Base-by-base conservation (phyloP, 1,140 invertebrate genomes). In the Radopholus similis region DNA sequence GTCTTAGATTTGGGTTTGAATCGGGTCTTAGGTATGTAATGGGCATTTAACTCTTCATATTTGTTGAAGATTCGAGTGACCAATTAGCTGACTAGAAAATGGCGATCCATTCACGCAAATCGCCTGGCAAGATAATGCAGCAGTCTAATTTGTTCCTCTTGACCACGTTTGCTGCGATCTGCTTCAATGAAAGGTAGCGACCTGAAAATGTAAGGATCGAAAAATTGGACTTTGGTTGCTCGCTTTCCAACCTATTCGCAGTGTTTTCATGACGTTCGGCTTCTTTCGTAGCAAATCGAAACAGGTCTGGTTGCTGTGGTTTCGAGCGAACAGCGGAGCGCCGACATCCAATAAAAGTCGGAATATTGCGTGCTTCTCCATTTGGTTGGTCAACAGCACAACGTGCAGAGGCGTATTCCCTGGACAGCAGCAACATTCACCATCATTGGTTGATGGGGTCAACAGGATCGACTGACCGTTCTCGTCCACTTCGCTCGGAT, bases 351-450 rank as follows among this genome's bases (percentile, higher is more conserved):
- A 55, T n/a, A 77, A 57, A 2, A 55, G 9, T 44, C 55, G 15
- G n/a, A 68, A 68, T 11, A 77, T 53, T 26, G 59, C 78, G 15
- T 55, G 42, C 30, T 75, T 11, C 9, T 62, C 63, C 11, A 40
- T 42, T 38, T 28, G 35, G 21, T 62, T 70, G 28, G 40, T 71
- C 32, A 47, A 13, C n/a, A 77, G 53, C n/a, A 78, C 13, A 13
- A 76, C n/a, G 38, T 77, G 75, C 53, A 77, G 64, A 8, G 75
- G 68, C 32, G 73, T 78, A 37, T 78, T 74, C 8, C 62, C 62
- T 77, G 65, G 42, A 71, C 26, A 5, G n/a, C 44, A 47, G 5
- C 44, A n/a, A 1, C 13, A 51, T 68, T 34, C 4, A 42, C 9
- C 15, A 1, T 30, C 18, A 54, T 71, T 73, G 1, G 15, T 47